phyloP scores from a whole-genome alignment of 2,113 vertebrate genomes.

The Cacatua alba region DNA sequence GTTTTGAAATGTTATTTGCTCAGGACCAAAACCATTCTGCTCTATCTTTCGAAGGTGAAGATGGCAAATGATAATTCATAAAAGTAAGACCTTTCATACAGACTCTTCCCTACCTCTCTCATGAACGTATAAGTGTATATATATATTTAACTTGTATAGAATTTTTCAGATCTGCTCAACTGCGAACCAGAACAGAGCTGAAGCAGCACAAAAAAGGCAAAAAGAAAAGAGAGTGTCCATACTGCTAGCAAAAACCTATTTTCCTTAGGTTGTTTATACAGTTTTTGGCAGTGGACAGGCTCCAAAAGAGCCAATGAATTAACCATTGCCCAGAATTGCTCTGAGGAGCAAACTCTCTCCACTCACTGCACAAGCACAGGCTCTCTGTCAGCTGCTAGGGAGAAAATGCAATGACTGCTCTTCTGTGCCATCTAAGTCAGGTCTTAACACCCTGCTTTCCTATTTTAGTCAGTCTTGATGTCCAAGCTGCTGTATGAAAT shows the following conservation, averaged over 20 bases:
- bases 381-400: neutral
- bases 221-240: neutral
- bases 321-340: neutral
- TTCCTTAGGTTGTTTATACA: neutral
- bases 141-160: neutral
- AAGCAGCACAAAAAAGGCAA: neutral
- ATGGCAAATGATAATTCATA: neutral
- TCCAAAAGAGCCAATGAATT: neutral
- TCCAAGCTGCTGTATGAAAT: neutral
- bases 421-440: neutral
- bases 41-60: neutral
- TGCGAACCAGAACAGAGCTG: neutral
- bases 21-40: neutral
- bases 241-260: neutral
- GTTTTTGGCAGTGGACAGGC: neutral
- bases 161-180: neutral
- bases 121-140: neutral
- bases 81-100: neutral
- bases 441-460: neutral
- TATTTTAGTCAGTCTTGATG: neutral
- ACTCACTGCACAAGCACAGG: neutral
- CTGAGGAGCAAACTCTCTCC: neutral
- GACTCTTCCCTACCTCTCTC: neutral
- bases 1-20: neutral
- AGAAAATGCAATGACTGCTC: neutral